Conservation (phyloP, 2,888 invertebrate species). For the Micoletzkya japonica region DNA sequence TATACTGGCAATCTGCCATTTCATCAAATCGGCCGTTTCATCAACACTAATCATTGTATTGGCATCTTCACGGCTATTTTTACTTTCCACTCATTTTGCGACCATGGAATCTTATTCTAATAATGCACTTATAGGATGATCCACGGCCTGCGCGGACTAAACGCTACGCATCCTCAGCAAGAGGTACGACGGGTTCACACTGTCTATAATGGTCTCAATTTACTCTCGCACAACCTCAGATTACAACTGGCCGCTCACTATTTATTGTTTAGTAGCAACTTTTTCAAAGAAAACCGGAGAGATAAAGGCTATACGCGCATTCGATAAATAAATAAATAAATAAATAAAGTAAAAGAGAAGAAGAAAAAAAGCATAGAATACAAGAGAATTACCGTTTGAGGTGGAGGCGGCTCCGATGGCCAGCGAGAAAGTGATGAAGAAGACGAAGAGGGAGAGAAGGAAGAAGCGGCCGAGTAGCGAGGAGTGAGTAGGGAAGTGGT, state of each 20-base stretch:
- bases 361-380: too few relatives aligned
- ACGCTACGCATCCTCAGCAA: not conserved
- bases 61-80: too few relatives aligned
- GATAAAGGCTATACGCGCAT: too few relatives aligned
- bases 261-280: too few relatives aligned
- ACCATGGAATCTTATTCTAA: not conserved
- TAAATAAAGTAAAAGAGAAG: too few relatives aligned
- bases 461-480: slow-evolving; percentile 16
- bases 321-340: not conserved
- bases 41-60: too few relatives aligned
- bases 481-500: slow-evolving; percentile 2
- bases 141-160: slow-evolving; percentile 8
- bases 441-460: slow-evolving; percentile 8
- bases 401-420: slow-evolving; percentile 6
- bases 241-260: too few relatives aligned
- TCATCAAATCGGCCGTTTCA: too few relatives aligned
- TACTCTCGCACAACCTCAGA: too few relatives aligned
- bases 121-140: slow-evolving; percentile 10
- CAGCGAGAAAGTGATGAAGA: slow-evolving; percentile 9
- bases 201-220: not conserved
- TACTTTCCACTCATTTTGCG: not conserved
- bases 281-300: too few relatives aligned
- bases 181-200: not conserved
- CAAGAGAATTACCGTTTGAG: not conserved
- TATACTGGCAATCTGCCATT: too few relatives aligned